phyloP scores from a whole-genome alignment of 2,888 invertebrate genomes.

The Pandemis cinnamomeana region DNA sequence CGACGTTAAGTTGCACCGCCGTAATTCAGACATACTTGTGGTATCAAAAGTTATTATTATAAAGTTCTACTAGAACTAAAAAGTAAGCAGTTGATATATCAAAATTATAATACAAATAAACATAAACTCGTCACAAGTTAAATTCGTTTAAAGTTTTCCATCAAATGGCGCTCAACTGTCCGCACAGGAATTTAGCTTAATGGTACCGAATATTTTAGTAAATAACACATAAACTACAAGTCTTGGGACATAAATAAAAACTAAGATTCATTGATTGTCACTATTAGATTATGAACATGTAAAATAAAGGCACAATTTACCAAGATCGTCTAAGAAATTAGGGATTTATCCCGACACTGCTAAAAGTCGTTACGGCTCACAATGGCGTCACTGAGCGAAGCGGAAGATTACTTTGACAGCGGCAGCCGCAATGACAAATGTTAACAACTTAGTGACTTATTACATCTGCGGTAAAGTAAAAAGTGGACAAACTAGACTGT shows the following conservation, averaged over 20 bases:
- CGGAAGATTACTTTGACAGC: conserved; percentile 66
- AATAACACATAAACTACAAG: conserved; percentile 76
- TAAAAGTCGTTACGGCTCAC: conserved; percentile 92
- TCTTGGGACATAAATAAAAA: conserved; percentile 74
- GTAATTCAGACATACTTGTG: neutral
- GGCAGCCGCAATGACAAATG: conserved; percentile 52
- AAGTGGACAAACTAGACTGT: neutral
- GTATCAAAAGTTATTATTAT: neutral
- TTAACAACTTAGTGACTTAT: conserved; percentile 51
- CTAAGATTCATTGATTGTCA: conserved; percentile 69
- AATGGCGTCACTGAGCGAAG: conserved; percentile 90
- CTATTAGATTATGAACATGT: conserved; percentile 70
- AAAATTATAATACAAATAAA: conserved; percentile 7
- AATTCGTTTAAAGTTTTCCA: conserved; percentile 68
- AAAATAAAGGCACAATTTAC: conserved; percentile 71
- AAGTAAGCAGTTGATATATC: neutral
- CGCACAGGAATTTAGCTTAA: conserved; percentile 89
- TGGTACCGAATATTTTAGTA: conserved; percentile 83
- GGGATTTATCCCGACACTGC: conserved; percentile 87
- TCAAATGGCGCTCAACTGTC: conserved; percentile 87
- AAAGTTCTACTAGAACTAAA: neutral
- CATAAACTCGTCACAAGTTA: conserved; percentile 48
- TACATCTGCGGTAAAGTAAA: neutral
- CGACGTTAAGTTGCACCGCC: conserved; percentile 11
- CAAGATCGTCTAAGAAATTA: conserved; percentile 88